Evolutionary conservation across 2,888 invertebrate species (phyloP).

Genomic region (Onthophagus sagittarius): DNA sequence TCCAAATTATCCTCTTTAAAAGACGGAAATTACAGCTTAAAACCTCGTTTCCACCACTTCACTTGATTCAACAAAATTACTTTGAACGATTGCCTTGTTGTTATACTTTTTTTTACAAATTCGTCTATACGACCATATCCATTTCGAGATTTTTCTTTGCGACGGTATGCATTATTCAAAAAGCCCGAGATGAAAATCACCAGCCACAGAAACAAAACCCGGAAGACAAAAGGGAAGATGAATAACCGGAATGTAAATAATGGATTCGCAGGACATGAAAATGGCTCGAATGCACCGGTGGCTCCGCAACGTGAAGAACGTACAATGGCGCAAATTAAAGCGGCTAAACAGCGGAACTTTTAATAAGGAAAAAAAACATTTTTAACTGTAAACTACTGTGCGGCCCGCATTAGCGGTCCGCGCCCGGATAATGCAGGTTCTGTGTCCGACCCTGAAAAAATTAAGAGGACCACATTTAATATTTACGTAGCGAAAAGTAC

Average conservation of each 20-base stretch:
- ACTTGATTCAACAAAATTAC: not conserved
- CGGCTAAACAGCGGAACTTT: not conserved
- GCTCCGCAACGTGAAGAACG: not conserved
- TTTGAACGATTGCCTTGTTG: not conserved
- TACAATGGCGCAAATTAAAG: not conserved
- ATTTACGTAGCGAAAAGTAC: not conserved
- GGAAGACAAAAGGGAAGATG: not conserved
- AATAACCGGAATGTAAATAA: not conserved
- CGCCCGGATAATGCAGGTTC: not conserved
- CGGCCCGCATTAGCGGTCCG: not conserved
- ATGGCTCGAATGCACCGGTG: not conserved
- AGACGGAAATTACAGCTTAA: not conserved
- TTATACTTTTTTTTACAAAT: not conserved
- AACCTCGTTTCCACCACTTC: not conserved
- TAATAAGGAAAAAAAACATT: not conserved
- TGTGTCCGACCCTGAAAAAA: not conserved
- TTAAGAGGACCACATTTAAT: not conserved
- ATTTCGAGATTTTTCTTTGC: not conserved
- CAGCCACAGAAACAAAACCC: not conserved
- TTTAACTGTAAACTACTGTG: not conserved
- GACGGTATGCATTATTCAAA: not conserved
- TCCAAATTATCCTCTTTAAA: not conserved
- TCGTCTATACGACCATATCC: not conserved
- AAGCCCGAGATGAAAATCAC: not conserved
- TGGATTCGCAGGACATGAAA: not conserved